phyloP scores from a whole-genome alignment of 2,113 vertebrate species.

The Sylvietta virens region DNA sequence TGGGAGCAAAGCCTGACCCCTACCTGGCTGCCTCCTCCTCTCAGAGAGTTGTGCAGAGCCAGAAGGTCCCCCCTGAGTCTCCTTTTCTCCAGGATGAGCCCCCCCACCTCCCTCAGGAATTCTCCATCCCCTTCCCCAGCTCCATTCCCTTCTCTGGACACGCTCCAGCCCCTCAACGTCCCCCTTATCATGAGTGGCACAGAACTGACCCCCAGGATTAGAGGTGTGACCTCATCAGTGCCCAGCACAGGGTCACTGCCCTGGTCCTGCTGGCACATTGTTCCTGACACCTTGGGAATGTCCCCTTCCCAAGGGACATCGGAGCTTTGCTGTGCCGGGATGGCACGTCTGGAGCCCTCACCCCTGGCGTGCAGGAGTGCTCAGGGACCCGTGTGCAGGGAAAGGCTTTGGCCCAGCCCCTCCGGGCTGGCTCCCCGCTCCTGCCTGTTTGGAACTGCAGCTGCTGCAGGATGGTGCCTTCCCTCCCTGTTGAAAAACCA shows the following conservation, averaged over 20 bases:
- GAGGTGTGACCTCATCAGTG: not conserved
- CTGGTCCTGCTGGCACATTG: not conserved
- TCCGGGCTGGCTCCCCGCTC: not conserved
- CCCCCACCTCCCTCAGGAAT: not conserved
- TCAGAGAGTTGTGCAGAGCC: not conserved
- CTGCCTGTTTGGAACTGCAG: fast-evolving
- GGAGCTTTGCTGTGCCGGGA: not conserved
- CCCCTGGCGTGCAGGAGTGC: not conserved
- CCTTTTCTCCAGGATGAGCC: not conserved
- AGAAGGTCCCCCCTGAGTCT: not conserved
- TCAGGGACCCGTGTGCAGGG: fast-evolving
- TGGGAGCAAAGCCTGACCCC: not conserved
- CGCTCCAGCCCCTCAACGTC: not conserved
- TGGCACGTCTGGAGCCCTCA: fast-evolving
- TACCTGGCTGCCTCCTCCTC: not conserved
- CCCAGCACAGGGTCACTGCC: not conserved
- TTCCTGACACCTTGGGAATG: not conserved
- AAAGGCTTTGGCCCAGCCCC: not conserved
- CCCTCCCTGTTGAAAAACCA: not conserved
- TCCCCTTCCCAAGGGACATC: not conserved
- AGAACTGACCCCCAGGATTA: not conserved
- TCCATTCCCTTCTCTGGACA: not conserved
- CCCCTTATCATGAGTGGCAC: not conserved
- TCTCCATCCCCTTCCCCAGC: not conserved
- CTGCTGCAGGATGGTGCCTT: not conserved